These are phyloP conservation scores for Priocnemis perturbator DNA, from an alignment of 2,888 invertebrate genomes.

Conservation along the genomic window DNA sequence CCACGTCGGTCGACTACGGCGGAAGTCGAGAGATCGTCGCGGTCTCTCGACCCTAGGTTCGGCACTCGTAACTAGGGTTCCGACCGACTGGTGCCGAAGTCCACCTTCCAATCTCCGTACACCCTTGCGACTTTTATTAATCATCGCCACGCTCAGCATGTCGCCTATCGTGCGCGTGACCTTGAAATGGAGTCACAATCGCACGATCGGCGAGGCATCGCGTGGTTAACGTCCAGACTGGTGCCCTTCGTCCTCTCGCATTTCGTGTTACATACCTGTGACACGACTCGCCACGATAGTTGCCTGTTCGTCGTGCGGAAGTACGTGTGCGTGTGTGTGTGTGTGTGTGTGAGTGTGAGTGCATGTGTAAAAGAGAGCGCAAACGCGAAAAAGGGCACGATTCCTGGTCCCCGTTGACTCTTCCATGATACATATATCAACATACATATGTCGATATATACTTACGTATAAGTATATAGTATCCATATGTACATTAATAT, in stretches of 20 bases:
- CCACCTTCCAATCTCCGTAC: constrained; percentile 72
- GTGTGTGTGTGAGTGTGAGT: constrained; percentile 14
- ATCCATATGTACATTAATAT: constrained; percentile 17
- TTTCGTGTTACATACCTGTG: constrained; percentile 43
- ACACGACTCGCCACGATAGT: constrained; percentile 6
- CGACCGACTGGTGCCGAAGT: constrained; percentile 72
- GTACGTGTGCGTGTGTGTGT: constrained; percentile 22
- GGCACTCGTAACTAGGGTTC: constrained; percentile 76
- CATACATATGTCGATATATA: constrained; percentile 2
- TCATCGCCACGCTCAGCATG: constrained; percentile 9
- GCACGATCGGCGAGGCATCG: constrained; percentile 21
- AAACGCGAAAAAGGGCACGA: neutral
- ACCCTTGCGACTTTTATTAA: constrained; percentile 46
- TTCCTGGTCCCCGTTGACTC: no score
- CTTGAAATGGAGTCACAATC: constrained; percentile 11
- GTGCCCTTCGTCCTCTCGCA: constrained; percentile 47
- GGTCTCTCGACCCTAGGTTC: constrained; percentile 74
- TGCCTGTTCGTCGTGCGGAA: constrained; percentile 16
- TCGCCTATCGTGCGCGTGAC: constrained; percentile 14
- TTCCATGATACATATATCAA: constrained; percentile 12
- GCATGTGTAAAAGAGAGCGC: constrained; percentile 15
- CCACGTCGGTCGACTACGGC: neutral
- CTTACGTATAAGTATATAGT: neutral
- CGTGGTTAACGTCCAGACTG: constrained; percentile 30
- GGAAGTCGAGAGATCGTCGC: constrained; percentile 61